Evolutionary conservation across 2,888 invertebrate genomes (phyloP), one percentile per base, ranked within the genome.

Genomic region (Megalurothrips usitatus): DNA sequence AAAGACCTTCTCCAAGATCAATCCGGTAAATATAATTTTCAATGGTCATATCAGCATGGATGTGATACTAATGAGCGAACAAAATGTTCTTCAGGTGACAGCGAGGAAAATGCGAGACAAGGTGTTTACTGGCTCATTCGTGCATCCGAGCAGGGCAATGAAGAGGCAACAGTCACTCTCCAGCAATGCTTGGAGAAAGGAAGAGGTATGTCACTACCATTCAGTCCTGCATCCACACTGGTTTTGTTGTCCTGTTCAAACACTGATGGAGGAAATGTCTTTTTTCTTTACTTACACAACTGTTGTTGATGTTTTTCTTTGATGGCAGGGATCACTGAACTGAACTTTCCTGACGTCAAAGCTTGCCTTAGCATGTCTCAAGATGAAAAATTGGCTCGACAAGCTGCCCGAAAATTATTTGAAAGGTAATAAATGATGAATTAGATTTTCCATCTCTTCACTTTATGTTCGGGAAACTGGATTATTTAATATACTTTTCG

Each of bases 81-180:
- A 82, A 79, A 80, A 79, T 79, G 80, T 52, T 43, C 23, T 82
- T 92, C 93, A 84, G 90, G 91, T 49, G 93, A 92, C 85, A 91
- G 90, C 86, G 91, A 92, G 85, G 94, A 94, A 85, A 94, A 94
- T 87, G 94, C 93, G 83, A 91, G 92, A 84, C 90, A 94, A 83
- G 97, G 96, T 0, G 91, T 97, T 80, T 93, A 95, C 85, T 97
- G 97, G 97, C 88, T 97, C 79, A 92, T 96, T n/a, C 94, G 94
- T 88, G 96, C 97, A 2, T 96, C 97, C 0, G 94, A 96, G 85
- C 96, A 97, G 87, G 97, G 97, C 0, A 96, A 96, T 85, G 91
- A 92, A 78, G 95, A 96, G 86, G 97, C 97, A 0, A 94, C 96
- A 58, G 91, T 91, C 82, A 90, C 96, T 85, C 89, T 98, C 83